phyloP scores from a whole-genome alignment of 1,140 invertebrate genomes.

The Zaprionus kolodkinae region DNA sequence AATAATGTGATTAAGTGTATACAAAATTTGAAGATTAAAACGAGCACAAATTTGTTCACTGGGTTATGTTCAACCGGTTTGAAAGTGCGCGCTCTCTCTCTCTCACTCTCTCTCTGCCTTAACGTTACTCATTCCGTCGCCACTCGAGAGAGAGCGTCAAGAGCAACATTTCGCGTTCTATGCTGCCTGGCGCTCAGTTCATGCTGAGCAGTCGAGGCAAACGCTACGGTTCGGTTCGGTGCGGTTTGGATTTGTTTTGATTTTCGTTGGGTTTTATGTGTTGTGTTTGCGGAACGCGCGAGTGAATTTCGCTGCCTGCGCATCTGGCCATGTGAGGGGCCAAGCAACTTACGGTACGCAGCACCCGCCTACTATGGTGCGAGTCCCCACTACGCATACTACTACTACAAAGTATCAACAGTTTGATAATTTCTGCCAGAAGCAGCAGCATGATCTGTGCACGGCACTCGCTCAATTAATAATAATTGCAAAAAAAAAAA shows the following conservation, averaged over 20 bases:
- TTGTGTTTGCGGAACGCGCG: constrained; percentile 24
- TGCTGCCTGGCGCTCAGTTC: constrained; percentile 49
- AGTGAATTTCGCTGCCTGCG: constrained; percentile 23
- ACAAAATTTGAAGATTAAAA: too few species aligned
- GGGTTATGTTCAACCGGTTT: constrained; percentile 63
- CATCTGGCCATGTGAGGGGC: constrained; percentile 62
- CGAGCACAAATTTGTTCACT: constrained; percentile 38
- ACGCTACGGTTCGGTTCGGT: constrained; percentile 48
- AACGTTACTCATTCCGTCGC: constrained; percentile 31
- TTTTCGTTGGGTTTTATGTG: constrained; percentile 12
- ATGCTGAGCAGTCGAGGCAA: constrained; percentile 58
- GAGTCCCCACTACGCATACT: background rate
- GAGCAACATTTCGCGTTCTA: constrained; percentile 1
- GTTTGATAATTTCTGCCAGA: constrained; percentile 45
- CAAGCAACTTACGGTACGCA: constrained; percentile 36
- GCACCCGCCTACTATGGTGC: constrained; percentile 5
- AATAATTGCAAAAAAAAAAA: constrained; percentile 21
- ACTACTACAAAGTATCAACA: constrained; percentile 29
- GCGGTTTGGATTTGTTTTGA: constrained; percentile 20
- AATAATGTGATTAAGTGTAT: too few species aligned
- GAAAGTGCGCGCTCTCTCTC: constrained; percentile 19
- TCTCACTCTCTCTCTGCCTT: background rate
- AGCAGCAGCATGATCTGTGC: constrained; percentile 51
- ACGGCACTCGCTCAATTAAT: background rate
- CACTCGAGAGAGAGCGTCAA: background rate